Evolutionary conservation across 2,797 vertebrate genomes (phyloP), one percentile per base, ranked within the genome.

Genomic region (Poeciliopsis paucimaculata): DNA sequence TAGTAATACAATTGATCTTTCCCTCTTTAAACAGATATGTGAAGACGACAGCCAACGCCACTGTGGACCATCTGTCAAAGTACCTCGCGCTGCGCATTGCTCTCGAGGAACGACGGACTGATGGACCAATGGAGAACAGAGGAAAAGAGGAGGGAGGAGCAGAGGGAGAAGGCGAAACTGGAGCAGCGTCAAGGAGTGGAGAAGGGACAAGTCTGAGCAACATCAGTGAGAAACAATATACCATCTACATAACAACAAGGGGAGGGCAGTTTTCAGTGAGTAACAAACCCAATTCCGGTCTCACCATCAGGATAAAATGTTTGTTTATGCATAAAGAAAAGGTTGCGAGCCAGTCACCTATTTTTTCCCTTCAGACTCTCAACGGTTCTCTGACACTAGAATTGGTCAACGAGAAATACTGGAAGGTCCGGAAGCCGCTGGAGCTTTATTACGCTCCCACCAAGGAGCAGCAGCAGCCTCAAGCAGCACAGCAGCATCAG

Each of bases 391-490:
- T 97, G 90, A 98, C 97, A 10, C 93, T 98, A 92, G 97, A 98
- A 92, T 79, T 98, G 85, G 97, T 98, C 64, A 98, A 97, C 5
- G 97, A 98, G 94, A 98, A 98, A 77, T 98, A 96, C 93, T 98
- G 97, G 97, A 98, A 98, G 89, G 95, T 97, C 75, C 91, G 96
- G 83, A 96, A 96, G 76, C 97, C 97, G 0, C 91, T 98, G 90
- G 97, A 98, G 92, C 94, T 98, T 9, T 98, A 96, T 94, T 98
- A 98, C 3, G 97, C 97, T 5, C 96, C 96, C n/a, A 98, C 97
- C 88, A 97, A 96, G 94, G 97, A 97, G 62, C 97, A 96, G 77
- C 96, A 95, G 31, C 88, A 77, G 1, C 84, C 55, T 0, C 87
- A 55, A 1, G 79, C 47, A 0, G 26, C 68, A 1, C 97, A 96